These are phyloP conservation scores for Melikaiella ostensackeni DNA, from an alignment of 2,888 invertebrate species.

Conservation along the genomic window DNA sequence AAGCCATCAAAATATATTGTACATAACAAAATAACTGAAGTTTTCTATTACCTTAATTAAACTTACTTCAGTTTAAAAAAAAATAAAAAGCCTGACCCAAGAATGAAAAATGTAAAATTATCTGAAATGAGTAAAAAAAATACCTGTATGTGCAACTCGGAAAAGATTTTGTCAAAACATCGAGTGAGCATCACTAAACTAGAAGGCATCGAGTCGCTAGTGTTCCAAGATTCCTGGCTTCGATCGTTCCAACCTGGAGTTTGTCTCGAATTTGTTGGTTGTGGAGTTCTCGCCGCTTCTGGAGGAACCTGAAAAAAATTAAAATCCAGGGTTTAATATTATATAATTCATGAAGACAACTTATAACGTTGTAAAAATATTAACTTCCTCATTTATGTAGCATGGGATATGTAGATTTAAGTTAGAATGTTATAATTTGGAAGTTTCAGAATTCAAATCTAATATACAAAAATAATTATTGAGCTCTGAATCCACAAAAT, in stretches of 20 bases:
- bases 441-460: too few species aligned
- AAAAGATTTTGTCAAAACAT: constrained; percentile 85
- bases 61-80: too few species aligned
- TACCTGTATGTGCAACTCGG: constrained; percentile 81
- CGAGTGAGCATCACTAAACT: constrained; percentile 82
- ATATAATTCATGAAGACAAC: background rate
- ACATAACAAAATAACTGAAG: too few species aligned
- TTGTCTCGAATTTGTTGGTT: constrained; percentile 52
- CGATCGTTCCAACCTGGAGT: constrained; percentile 61
- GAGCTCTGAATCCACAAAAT: too few species aligned
- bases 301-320: constrained; percentile 39
- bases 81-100: too few species aligned
- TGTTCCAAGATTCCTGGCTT: constrained; percentile 66
- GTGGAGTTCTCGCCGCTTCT: constrained; percentile 49
- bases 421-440: too few species aligned
- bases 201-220: constrained; percentile 64
- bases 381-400: too few species aligned
- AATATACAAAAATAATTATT: too few species aligned
- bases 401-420: too few species aligned
- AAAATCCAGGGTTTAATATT: background rate
- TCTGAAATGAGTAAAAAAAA: constrained; percentile 34
- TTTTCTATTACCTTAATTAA: too few species aligned
- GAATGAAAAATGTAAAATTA: background rate
- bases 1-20: too few species aligned
- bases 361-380: background rate